Base-by-base conservation (phyloP, 2,888 invertebrate species). In the Synergus japonicus region DNA sequence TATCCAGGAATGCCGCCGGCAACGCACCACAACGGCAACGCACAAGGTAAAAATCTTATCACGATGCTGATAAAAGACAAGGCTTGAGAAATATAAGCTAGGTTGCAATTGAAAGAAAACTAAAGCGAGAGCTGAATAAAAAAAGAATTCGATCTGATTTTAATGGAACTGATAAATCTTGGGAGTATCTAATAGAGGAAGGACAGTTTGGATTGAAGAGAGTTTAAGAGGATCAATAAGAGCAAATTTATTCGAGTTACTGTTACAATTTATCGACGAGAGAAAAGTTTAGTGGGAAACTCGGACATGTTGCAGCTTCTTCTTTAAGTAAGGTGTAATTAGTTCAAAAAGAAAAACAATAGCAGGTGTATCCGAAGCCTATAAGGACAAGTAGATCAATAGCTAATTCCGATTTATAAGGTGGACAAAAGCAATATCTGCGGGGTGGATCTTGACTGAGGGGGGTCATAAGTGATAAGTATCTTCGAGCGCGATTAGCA, bases 1-100 rank as follows among this genome's bases (percentile, higher is more conserved):
- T 91, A 91, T 83, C 89, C 91, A 8, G 90, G 90, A 80, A 88
- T 90, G 83, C 89, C 89, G 67, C 91, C 87, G 83, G 83, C 88
- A 80, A 87, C 87, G 78, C 90, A 89, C 82, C 84, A 86, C 81
- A 92, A 91, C 86, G 89, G 90, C 87, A 90, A 86, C 88, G 89
- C 90, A 84, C 92, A 92, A 92, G 92, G 92, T 92, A 86, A 85
- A 82, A 18, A 44, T 37, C 60, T 63, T 37, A 37, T 63, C 13
- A 29, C 54, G 18, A n/a, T 54, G 54, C 54, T 54, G n/a, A n/a
- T n/a, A 54, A 54, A 54, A n/a, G 9, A 54, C 18, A 54, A 54
- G 18, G n/a, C n/a, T n/a, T 54, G 9, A 54, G 18, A 46, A n/a
- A 18, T 15, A 8, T 54, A 54, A 54, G n/a, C n/a, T 54, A 54